Evolutionary conservation across 1,140 invertebrate genomes (phyloP).

Genomic region (Nixonia krombeini): DNA sequence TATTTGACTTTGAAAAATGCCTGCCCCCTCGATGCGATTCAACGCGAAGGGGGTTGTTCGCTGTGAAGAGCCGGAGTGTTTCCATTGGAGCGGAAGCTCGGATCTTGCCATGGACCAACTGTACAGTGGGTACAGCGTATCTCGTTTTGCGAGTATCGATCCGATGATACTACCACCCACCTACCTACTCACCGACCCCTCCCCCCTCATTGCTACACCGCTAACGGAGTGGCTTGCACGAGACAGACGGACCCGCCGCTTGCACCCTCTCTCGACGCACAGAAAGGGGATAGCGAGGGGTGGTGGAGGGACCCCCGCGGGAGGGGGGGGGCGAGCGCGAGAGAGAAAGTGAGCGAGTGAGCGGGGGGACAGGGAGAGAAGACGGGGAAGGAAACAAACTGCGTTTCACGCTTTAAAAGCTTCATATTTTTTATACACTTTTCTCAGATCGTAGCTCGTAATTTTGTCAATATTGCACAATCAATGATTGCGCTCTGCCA

Average conservation of each 20-base stretch:
- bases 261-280: conserved; percentile 48
- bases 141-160: conserved; percentile 52
- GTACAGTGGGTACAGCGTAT: conserved; percentile 52
- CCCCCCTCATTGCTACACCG: conserved; percentile 7
- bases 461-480: too few relatives aligned
- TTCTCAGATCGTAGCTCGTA: too few relatives aligned
- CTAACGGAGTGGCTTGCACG: conserved; percentile 36
- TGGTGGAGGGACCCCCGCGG: too few relatives aligned
- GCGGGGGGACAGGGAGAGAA: conserved; percentile 23
- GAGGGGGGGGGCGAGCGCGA: conserved; percentile 30
- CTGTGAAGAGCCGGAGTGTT: conserved; percentile 21
- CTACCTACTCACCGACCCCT: too few relatives aligned
- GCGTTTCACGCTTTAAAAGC: conserved; percentile 49
- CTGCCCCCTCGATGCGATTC: too few relatives aligned
- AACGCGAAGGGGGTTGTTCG: neutral
- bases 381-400: conserved; percentile 29
- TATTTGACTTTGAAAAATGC: neutral
- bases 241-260: conserved; percentile 51
- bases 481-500: too few relatives aligned
- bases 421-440: conserved; percentile 51
- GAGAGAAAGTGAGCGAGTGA: conserved; percentile 21
- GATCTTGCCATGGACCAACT: conserved; percentile 62
- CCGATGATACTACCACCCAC: conserved; percentile 27
- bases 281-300: too few relatives aligned
- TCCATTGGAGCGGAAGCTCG: conserved; percentile 36